phyloP scores from a whole-genome alignment of 2,888 invertebrate genomes.

The Phyto melanocephala region DNA sequence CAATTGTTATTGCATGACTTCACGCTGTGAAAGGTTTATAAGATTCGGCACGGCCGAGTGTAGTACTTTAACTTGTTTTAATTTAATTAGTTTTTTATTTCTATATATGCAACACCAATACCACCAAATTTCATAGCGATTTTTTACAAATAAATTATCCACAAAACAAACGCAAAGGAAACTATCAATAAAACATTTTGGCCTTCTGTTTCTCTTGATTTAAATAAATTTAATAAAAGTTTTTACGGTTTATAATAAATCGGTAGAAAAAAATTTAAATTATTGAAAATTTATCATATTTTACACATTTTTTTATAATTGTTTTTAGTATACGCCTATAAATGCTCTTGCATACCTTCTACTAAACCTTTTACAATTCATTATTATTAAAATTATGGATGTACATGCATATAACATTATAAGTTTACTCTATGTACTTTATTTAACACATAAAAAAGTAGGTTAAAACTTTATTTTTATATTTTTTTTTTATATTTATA shows the following conservation, averaged over 20 bases:
- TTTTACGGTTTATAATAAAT: slow-evolving; percentile 1
- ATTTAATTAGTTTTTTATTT: too few species aligned
- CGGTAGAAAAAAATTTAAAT: background rate
- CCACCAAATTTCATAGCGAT: background rate
- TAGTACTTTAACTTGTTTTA: too few species aligned
- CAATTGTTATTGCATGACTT: too few species aligned
- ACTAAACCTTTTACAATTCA: too few species aligned
- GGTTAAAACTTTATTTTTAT: slow-evolving; percentile 37
- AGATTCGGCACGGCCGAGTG: too few species aligned
- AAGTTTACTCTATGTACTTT: background rate
- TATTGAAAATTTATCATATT: background rate
- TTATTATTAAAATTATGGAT: too few species aligned
- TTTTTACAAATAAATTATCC: background rate
- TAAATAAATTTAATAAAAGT: slow-evolving; percentile 29
- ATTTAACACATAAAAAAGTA: slow-evolving; percentile 14
- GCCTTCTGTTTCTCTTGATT: slow-evolving; percentile 36
- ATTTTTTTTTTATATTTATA: background rate
- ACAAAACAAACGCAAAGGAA: slow-evolving; percentile 1
- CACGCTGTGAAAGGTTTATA: too few species aligned
- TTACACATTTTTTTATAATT: background rate
- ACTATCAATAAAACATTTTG: slow-evolving; percentile 28
- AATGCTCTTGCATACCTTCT: too few species aligned
- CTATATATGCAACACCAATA: too few species aligned
- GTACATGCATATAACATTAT: background rate
- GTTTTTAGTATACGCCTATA: too few species aligned